Base-by-base conservation (phyloP, 2,888 invertebrate species). In the Archips xylosteana region DNA sequence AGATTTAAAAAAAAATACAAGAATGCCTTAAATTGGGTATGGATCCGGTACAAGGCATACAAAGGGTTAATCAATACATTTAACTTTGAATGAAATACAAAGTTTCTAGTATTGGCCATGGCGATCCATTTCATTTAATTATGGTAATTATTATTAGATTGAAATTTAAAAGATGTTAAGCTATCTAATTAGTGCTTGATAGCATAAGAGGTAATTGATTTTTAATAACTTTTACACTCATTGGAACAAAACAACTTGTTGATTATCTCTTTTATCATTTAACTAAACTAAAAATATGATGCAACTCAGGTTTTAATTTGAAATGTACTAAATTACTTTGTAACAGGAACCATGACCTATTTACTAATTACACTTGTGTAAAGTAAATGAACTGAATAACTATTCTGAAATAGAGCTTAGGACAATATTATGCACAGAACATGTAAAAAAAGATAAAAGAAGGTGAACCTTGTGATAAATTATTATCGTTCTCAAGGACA, bases 401-500 rank as follows among this genome's bases (percentile, higher is more conserved):
- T 49, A 36, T 36, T 59, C 15, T 1, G 54, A 49, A 49, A n/a
- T 9, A 23, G 54, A 54, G 32, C 5, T 57, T 32, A 57, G 32
- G 3, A 32, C 4, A 23, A 32, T 32, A 23, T 6, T 23, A 4
- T 49, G 49, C 13, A 49, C n/a, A 49, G 49, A n/a, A 0, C n/a
- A 57, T 32, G 23, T 57, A 32, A 12, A 57, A 57, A 57, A 32
- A 57, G 32, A 57, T 32, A 32, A 57, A 4, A 39, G 60, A 60
- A 60, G 60, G 60, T 34, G 36, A 60, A 34, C 12, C 60, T 36
- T 72, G 23, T 23, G 57, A 54, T 68, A 60, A 47, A 23, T 54
- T 63, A 36, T 63, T 68, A 72, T 72, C 72, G 66, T 39, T n/a
- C 45, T 61, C 54, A 72, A 72, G 72, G 72, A 63, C 62, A 68